Evolutionary conservation across 1,140 invertebrate species (phyloP).

Genomic region (Meloidogyne chitwoodi): DNA sequence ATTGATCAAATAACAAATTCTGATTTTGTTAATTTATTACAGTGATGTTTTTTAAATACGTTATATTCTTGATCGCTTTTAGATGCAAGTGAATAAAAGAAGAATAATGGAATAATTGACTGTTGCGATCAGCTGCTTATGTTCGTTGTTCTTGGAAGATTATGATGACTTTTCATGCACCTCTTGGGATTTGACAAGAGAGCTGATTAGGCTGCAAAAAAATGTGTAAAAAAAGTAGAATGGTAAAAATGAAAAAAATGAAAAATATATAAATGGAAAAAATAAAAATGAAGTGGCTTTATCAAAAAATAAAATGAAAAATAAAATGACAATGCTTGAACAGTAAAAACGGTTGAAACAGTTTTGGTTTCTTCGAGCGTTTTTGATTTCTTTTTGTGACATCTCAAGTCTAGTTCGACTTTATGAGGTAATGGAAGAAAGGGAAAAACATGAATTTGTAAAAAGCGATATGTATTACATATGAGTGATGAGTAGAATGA

Average conservation of each 20-base stretch:
- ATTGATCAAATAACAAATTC: background rate
- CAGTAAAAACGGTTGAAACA: background rate
- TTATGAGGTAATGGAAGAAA: background rate
- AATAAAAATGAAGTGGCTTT: background rate
- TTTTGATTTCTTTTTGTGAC: background rate
- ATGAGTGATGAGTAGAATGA: background rate
- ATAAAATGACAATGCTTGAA: background rate
- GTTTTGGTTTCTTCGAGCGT: background rate
- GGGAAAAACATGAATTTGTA: background rate
- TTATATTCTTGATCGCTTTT: background rate
- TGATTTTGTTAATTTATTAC: background rate
- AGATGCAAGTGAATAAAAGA: background rate
- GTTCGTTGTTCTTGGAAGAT: background rate
- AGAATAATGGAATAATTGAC: no score
- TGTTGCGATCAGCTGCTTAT: background rate
- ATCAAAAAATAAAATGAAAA: background rate
- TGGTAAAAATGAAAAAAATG: background rate
- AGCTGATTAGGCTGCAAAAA: background rate
- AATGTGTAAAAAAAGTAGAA: background rate
- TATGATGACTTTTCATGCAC: background rate
- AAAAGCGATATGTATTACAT: background rate
- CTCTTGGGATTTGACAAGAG: background rate
- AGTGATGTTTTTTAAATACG: background rate
- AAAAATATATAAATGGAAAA: background rate
- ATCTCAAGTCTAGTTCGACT: background rate